Conservation (phyloP, 2,113 vertebrate species). For the Periophthalmus modestus region DNA sequence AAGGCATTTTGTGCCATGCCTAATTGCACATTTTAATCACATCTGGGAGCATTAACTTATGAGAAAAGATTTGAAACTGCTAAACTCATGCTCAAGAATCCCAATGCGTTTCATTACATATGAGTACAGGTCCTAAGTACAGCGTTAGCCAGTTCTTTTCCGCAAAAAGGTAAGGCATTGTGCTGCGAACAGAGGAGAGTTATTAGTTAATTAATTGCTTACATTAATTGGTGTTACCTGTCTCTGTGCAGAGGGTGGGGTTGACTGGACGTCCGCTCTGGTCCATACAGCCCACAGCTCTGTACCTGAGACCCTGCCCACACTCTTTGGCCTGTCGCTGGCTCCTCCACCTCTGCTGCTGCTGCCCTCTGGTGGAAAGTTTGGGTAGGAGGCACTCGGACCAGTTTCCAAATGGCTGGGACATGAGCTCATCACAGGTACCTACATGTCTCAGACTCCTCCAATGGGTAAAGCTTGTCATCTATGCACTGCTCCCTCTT, state of each 20-base stretch:
- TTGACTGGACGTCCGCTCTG: constrained; percentile 79
- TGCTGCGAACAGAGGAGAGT: background rate
- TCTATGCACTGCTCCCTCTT: constrained; percentile 90
- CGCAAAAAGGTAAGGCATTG: background rate
- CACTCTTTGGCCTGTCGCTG: constrained; percentile 78
- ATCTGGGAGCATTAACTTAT: no score
- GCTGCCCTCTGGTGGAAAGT: constrained; percentile 33
- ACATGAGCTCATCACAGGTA: constrained; percentile 82
- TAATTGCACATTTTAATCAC: no score
- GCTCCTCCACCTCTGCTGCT: constrained; percentile 53
- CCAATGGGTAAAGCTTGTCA: constrained; percentile 80
- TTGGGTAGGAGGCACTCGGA: constrained; percentile 86
- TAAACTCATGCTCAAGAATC: no score
- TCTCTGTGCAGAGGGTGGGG: constrained; percentile 80
- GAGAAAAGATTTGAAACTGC: no score
- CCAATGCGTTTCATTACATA: no score
- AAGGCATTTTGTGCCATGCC: no score
- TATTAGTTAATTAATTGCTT: background rate
- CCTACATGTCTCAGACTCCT: constrained; percentile 84
- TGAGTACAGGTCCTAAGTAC: no score
- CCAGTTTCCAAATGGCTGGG: constrained; percentile 90
- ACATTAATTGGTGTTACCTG: constrained; percentile 77
- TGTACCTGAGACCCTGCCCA: constrained; percentile 83
- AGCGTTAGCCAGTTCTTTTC: no score
- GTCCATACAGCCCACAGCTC: constrained; percentile 84